A percentile compares a stretch with the other conserved stretches of the same genome.
Evolutionary conservation across 2,113 vertebrate genomes (phyloP).

Genomic region (Electrona antarctica): DNA sequence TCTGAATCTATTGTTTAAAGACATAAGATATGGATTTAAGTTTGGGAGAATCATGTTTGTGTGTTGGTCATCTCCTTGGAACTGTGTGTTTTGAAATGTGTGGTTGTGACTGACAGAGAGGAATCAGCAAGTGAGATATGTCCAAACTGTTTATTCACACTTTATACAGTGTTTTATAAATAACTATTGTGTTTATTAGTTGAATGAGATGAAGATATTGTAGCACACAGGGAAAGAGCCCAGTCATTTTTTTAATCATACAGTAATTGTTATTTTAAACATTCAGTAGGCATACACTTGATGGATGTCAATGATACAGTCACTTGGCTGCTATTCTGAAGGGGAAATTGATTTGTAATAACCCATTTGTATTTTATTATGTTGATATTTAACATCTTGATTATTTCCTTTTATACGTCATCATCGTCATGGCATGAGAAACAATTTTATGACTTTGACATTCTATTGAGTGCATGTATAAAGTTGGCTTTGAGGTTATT

Average conservation of each 20-base stretch:
- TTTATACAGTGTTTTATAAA: constrained; percentile 15
- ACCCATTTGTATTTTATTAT: constrained; percentile 13
- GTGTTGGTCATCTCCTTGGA: not conserved
- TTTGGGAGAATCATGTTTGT: not conserved
- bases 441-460: not conserved
- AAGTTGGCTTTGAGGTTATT: constrained; percentile 16
- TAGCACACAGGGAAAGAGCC: not conserved
- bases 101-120: no score
- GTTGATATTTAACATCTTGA: not conserved
- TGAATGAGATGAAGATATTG: constrained; percentile 20
- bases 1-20: not conserved
- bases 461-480: constrained; percentile 1
- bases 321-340: constrained; percentile 28
- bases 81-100: not conserved
- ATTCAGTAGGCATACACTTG: no score
- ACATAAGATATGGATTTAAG: not conserved
- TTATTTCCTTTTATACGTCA: not conserved
- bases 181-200: constrained; percentile 15
- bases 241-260: not conserved
- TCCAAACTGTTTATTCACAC: not conserved
- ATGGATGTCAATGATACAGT: constrained; percentile 1
- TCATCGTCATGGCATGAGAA: not conserved
- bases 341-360: constrained; percentile 24
- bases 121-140: not conserved
- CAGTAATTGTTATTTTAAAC: no score